phyloP scores from a whole-genome alignment of 2,797 vertebrate species.

The Erethizon dorsatum region DNA sequence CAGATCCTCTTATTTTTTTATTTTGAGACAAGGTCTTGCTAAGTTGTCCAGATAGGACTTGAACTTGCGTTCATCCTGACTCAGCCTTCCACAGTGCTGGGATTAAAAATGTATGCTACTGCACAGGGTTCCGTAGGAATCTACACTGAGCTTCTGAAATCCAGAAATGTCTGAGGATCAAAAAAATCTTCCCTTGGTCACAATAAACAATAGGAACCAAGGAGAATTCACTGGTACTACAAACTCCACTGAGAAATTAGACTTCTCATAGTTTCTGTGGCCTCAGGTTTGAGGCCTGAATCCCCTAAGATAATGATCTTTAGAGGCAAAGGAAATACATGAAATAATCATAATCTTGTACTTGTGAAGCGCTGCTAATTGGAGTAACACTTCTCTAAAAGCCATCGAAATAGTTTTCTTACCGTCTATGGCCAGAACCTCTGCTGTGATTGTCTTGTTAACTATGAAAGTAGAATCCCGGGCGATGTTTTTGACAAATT shows the following conservation, averaged over 20 bases:
- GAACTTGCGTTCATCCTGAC: not conserved
- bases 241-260: not conserved
- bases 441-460: conserved; percentile 92
- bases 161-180: not conserved
- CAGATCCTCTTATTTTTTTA: not conserved
- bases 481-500: conserved; percentile 91
- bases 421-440: conserved; percentile 94
- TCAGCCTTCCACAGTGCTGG: not conserved
- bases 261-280: not conserved
- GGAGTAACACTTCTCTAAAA: conserved; percentile 42
- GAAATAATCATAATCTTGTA: not conserved
- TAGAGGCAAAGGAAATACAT: not conserved
- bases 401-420: conserved; percentile 84
- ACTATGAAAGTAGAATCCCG: conserved; percentile 90
- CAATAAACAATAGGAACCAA: not conserved
- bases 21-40: not conserved
- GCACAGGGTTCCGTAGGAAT: not conserved
- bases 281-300: not conserved
- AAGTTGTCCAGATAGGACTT: not conserved
- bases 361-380: conserved; percentile 3
- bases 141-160: not conserved
- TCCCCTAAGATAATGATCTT: not conserved
- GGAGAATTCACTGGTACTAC: not conserved
- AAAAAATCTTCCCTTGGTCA: conserved; percentile 10
- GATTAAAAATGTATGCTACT: not conserved